These are phyloP conservation scores for Orthonychiurus folsomi DNA, from an alignment of 2,888 invertebrate species.

Conservation along the genomic window DNA sequence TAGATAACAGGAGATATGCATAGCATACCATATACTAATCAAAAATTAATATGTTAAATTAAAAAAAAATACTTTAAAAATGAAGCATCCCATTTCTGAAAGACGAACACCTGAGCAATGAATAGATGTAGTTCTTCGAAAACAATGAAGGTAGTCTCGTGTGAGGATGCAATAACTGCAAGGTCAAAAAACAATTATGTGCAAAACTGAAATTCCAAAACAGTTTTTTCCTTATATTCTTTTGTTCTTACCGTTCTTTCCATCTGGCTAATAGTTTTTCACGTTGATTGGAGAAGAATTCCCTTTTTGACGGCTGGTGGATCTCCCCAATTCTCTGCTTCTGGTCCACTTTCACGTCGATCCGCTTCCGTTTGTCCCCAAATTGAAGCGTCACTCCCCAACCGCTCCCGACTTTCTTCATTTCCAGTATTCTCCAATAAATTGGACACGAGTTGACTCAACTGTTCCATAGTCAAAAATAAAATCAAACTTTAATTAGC, in stretches of 20 bases:
- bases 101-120: constrained; percentile 46
- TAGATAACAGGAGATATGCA: too few relatives aligned
- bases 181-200: too few relatives aligned
- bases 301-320: constrained; percentile 55
- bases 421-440: constrained; percentile 1
- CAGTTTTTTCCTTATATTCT: too few relatives aligned
- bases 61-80: constrained; percentile 59
- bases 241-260: too few relatives aligned
- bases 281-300: constrained; percentile 56
- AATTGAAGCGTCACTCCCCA: neutral
- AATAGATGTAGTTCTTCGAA: constrained; percentile 49
- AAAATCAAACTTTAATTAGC: neutral
- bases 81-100: constrained; percentile 59
- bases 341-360: constrained; percentile 8
- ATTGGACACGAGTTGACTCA: neutral
- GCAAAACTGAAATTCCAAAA: too few relatives aligned
- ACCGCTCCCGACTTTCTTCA: neutral
- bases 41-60: too few relatives aligned
- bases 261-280: constrained; percentile 57
- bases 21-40: too few relatives aligned
- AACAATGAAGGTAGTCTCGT: constrained; percentile 57
- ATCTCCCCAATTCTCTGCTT: constrained; percentile 36
- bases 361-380: constrained; percentile 2
- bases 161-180: constrained; percentile 58
- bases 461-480: neutral